Base-by-base conservation (phyloP, 2,888 invertebrate species). In the Sphinx pinastri region DNA sequence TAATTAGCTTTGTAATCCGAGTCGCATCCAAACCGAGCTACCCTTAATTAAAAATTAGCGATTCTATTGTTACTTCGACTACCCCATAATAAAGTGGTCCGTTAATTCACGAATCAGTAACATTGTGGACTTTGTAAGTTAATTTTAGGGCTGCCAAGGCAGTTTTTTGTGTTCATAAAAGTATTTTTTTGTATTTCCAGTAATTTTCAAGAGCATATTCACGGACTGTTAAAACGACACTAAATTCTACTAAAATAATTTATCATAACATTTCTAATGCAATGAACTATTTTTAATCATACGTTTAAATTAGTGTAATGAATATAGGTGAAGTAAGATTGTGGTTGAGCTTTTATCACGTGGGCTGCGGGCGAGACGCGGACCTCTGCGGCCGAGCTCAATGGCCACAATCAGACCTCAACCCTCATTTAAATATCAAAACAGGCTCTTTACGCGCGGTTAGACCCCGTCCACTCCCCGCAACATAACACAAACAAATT, bases 401-500 rank as follows among this genome's bases (percentile, higher is more conserved):
- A 88, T 84, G 80, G 85, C 88, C 85, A 89, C 90, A 90, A 90
- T 91, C 90, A 88, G 83, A 84, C 88, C 83, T 84, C 72, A 80
- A 91, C 91, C 93, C 91, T 93, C 84, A 94, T 94, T 93, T 92
- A 88, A 92, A 93, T 94, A 93, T 91, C 87, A 93, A 93, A 93
- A 93, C 93, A 93, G 85, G 75, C 84, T 85, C 86, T 86, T 88
- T 85, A 84, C 88, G 87, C 86, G 83, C 87, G 87, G 87, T 86
- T 88, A 84, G 82, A 77, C 83, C 79, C 84, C 73, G 75, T 83
- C 84, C 81, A 84, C 81, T 77, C 78, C 77, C 87, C 88, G 79
- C 88, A 91, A 92, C 90, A 91, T 90, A 92, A 92, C 92, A 90
- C 88, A 93, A 93, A 94, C 93, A 94, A 94, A 94, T 94, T 94